phyloP scores from a whole-genome alignment of 1,140 invertebrate species.

The Oedothorax gibbosus region DNA sequence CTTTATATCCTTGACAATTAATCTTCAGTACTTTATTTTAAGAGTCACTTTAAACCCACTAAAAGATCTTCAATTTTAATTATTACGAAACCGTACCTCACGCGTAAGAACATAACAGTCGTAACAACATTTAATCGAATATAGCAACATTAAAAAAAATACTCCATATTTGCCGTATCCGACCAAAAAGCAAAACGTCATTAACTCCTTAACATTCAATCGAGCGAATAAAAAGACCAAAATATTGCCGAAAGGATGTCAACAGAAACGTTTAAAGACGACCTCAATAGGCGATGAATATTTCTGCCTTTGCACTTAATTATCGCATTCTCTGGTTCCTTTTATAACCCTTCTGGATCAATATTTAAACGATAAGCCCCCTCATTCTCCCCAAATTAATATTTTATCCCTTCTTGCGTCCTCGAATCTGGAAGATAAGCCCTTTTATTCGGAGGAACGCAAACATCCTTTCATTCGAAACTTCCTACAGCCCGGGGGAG shows the following conservation, averaged over 20 bases:
- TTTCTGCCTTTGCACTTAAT: constrained; percentile 59
- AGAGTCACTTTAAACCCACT: too few species aligned
- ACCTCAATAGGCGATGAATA: constrained; percentile 50
- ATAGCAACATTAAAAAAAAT: too few species aligned
- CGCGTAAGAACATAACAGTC: too few species aligned
- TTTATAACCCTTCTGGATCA: constrained; percentile 47
- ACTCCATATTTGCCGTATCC: too few species aligned
- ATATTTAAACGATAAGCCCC: constrained; percentile 61
- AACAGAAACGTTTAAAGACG: constrained; percentile 54
- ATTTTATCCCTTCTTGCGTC: constrained; percentile 60
- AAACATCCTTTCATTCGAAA: constrained; percentile 59
- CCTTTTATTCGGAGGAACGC: constrained; percentile 58
- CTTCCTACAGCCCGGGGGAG: constrained; percentile 37
- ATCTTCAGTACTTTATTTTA: too few species aligned
- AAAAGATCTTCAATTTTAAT: too few species aligned
- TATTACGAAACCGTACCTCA: too few species aligned
- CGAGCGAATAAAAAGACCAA: too few species aligned
- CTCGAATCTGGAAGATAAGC: constrained; percentile 59
- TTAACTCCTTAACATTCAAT: too few species aligned
- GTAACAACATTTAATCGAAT: too few species aligned
- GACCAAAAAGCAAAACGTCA: too few species aligned
- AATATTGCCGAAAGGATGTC: constrained; percentile 32
- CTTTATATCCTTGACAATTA: too few species aligned
- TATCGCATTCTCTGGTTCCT: constrained; percentile 39
- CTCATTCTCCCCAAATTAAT: constrained; percentile 61